A percentile compares a stretch with the other conserved stretches of the same genome.
Evolutionary conservation across 2,797 vertebrate species (phyloP).

Genomic region (Bradypodion ventrale): DNA sequence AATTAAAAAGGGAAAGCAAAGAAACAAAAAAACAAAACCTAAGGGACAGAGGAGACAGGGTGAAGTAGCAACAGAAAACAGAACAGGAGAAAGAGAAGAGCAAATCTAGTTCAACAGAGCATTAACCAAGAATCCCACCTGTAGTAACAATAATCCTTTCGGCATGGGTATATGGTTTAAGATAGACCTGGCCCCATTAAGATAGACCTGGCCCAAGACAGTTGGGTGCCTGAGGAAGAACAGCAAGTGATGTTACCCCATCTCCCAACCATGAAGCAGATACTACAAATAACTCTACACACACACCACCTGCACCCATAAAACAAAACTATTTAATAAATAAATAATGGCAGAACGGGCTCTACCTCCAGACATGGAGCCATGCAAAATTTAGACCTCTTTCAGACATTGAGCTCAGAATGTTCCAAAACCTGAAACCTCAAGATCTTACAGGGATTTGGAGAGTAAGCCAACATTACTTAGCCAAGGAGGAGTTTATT

Average conservation of each 20-base stretch:
- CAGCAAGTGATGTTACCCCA: too few species aligned
- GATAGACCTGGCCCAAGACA: not conserved
- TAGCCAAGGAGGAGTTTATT: not conserved
- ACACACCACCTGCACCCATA: too few species aligned
- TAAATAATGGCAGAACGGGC: too few species aligned
- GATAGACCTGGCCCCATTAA: too few species aligned
- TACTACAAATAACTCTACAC: too few species aligned
- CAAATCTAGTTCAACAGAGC: not conserved
- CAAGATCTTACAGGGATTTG: not conserved
- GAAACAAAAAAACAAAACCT: not conserved
- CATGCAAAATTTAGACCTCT: not conserved
- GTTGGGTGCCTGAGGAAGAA: not conserved
- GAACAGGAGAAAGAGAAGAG: not conserved
- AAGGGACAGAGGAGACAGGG: not conserved
- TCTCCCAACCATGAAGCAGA: too few species aligned
- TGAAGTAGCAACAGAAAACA: not conserved
- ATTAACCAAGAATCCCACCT: too few species aligned
- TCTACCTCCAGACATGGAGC: not conserved
- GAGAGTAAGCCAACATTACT: not conserved
- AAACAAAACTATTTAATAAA: too few species aligned
- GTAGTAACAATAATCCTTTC: not conserved
- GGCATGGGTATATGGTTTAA: not conserved
- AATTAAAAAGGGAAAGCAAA: not conserved
- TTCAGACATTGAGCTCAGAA: not conserved
- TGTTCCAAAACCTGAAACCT: not conserved